Evolutionary conservation across 1,140 invertebrate species (phyloP).

Genomic region (Paracyclopina nana): DNA sequence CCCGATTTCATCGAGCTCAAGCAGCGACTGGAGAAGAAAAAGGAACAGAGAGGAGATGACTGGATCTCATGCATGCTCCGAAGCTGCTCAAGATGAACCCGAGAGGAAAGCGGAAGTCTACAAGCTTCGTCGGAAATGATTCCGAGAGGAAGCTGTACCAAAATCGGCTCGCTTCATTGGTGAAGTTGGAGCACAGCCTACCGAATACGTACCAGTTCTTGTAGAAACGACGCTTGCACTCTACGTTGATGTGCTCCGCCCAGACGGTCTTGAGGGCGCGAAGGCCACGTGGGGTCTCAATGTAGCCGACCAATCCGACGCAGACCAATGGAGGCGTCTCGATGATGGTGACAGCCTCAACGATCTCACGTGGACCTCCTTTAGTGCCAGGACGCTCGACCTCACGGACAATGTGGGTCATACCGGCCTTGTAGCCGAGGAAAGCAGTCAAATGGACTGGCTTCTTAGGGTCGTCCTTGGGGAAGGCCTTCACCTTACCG

Average conservation of each 20-base stretch:
- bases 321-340: slow-evolving; percentile 96
- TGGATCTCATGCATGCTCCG: slow-evolving; percentile 15
- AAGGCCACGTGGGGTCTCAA: slow-evolving; percentile 91
- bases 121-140: too few relatives aligned
- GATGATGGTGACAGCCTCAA: slow-evolving; percentile 93
- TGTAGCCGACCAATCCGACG: slow-evolving; percentile 94
- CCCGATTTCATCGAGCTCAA: too few relatives aligned
- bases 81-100: neutral
- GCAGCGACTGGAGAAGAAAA: too few relatives aligned
- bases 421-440: slow-evolving; percentile 95
- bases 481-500: slow-evolving; percentile 98
- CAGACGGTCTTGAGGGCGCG: slow-evolving; percentile 85
- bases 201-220: slow-evolving; percentile 95
- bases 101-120: too few relatives aligned
- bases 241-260: slow-evolving; percentile 96
- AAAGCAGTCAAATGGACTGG: slow-evolving; percentile 96
- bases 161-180: too few relatives aligned
- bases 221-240: slow-evolving; percentile 93
- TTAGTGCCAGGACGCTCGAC: slow-evolving; percentile 97
- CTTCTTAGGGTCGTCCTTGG: slow-evolving; percentile 90
- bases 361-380: slow-evolving; percentile 99
- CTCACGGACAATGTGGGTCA: slow-evolving; percentile 98
- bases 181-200: too few relatives aligned
- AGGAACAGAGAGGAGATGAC: slow-evolving; percentile 19
- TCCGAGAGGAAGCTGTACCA: too few relatives aligned